A percentile compares a stretch with the other conserved stretches of the same genome.
phyloP scores from a whole-genome alignment of 2,888 invertebrate species.

The Sisyra nigra region DNA sequence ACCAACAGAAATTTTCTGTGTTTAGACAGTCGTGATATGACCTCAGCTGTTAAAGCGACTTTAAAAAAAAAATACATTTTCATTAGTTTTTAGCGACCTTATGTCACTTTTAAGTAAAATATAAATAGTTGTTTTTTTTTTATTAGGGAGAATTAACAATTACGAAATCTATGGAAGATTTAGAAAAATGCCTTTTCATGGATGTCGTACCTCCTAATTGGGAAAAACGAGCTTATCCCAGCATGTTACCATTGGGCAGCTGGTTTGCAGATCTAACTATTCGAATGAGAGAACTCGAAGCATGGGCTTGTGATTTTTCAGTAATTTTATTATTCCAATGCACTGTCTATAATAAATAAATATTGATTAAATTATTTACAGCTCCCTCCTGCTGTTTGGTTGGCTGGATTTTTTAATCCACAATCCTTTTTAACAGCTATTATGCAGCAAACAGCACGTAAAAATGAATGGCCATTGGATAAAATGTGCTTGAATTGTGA shows the following conservation, averaged over 20 bases:
- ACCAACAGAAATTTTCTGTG: no score
- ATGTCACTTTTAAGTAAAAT: no score
- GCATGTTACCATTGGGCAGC: constrained; percentile 59
- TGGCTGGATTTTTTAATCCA: constrained; percentile 92
- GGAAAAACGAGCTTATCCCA: constrained; percentile 79
- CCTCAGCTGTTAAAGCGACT: no score
- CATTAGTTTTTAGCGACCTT: no score
- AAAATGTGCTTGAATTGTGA: constrained; percentile 92
- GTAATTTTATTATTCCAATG: constrained; percentile 23
- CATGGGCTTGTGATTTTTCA: constrained; percentile 77
- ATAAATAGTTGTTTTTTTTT: neutral
- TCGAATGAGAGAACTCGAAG: constrained; percentile 65
- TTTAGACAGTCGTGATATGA: no score
- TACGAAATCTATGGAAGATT: constrained; percentile 77
- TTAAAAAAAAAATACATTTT: no score
- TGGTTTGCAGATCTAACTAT: constrained; percentile 80
- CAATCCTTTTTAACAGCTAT: constrained; percentile 93
- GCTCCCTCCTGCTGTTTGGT: constrained; percentile 79
- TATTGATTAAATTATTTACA: constrained; percentile 18
- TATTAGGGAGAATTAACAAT: constrained; percentile 79
- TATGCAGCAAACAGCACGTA: constrained; percentile 93
- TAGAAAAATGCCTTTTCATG: constrained; percentile 75
- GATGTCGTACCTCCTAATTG: constrained; percentile 78
- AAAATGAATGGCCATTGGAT: constrained; percentile 91
- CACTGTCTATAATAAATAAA: neutral